These are phyloP conservation scores for Drosophila kepulauana DNA, from an alignment of 1,140 invertebrate genomes.

Conservation along the genomic window DNA sequence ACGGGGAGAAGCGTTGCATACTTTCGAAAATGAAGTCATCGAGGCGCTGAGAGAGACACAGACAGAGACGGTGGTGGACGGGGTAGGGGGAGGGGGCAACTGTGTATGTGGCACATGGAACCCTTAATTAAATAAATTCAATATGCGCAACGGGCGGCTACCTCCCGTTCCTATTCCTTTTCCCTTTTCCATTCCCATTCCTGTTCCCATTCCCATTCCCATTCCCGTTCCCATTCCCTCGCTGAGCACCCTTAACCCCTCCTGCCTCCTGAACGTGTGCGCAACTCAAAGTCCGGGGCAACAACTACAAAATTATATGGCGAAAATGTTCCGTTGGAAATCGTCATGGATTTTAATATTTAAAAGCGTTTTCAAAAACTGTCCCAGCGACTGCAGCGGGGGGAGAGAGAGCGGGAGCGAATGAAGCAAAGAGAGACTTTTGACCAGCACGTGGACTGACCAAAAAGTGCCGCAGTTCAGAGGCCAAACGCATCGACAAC, in stretches of 20 bases:
- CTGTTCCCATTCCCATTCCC: no score
- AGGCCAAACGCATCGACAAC: slow-evolving; percentile 78
- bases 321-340: slow-evolving; percentile 77
- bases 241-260: not conserved
- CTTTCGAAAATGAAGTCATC: slow-evolving; percentile 80
- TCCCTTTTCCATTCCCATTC: no score
- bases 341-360: slow-evolving; percentile 84
- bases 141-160: slow-evolving; percentile 79
- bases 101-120: slow-evolving; percentile 68
- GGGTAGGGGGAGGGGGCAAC: not conserved
- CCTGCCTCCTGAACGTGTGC: not conserved
- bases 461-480: slow-evolving; percentile 73
- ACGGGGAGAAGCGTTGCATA: slow-evolving; percentile 61
- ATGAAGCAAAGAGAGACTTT: slow-evolving; percentile 34
- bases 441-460: slow-evolving; percentile 67
- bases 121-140: slow-evolving; percentile 84
- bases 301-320: slow-evolving; percentile 75
- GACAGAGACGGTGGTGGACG: not conserved
- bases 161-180: slow-evolving; percentile 4
- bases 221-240: no score
- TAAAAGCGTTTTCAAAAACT: slow-evolving; percentile 83
- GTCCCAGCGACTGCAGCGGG: slow-evolving; percentile 46
- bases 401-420: slow-evolving; percentile 7
- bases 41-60: slow-evolving; percentile 45
- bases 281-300: slow-evolving; percentile 15